Conservation (phyloP, 2,113 vertebrate genomes). For the Zootoca vivipara region DNA sequence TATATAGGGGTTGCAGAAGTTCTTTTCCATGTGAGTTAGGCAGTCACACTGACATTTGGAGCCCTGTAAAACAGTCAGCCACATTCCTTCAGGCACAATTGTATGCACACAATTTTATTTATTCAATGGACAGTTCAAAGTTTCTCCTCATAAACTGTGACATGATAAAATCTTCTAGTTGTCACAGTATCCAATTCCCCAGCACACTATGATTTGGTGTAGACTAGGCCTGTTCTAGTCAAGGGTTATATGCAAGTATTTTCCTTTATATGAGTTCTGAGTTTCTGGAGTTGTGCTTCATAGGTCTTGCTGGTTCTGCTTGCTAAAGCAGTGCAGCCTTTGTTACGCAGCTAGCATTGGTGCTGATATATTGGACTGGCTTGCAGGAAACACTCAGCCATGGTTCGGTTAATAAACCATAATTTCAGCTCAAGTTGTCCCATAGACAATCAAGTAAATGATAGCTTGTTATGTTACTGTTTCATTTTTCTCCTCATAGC, state of each 20-base stretch:
- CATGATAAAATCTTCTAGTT: neutral
- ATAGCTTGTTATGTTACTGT: neutral
- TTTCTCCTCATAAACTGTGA: too few relatives aligned
- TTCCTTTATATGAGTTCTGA: neutral
- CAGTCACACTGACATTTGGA: neutral
- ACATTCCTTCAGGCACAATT: neutral
- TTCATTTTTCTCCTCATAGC: neutral
- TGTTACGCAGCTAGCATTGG: neutral
- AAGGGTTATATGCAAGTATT: neutral
- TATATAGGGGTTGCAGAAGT: neutral
- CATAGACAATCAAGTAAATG: too few relatives aligned
- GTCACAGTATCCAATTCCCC: neutral
- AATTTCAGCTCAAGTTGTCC: too few relatives aligned
- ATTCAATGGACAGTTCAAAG: too few relatives aligned
- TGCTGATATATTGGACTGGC: neutral
- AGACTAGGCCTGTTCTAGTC: neutral
- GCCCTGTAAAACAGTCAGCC: neutral
- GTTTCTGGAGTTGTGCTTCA: neutral
- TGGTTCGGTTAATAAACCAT: too few relatives aligned
- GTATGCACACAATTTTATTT: too few relatives aligned
- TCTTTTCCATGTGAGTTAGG: neutral
- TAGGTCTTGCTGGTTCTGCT: neutral
- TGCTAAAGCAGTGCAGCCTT: neutral
- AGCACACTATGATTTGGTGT: neutral
- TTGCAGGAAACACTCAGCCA: too few relatives aligned